phyloP scores from a whole-genome alignment of 2,888 invertebrate genomes.

The Electrophaes corylata region DNA sequence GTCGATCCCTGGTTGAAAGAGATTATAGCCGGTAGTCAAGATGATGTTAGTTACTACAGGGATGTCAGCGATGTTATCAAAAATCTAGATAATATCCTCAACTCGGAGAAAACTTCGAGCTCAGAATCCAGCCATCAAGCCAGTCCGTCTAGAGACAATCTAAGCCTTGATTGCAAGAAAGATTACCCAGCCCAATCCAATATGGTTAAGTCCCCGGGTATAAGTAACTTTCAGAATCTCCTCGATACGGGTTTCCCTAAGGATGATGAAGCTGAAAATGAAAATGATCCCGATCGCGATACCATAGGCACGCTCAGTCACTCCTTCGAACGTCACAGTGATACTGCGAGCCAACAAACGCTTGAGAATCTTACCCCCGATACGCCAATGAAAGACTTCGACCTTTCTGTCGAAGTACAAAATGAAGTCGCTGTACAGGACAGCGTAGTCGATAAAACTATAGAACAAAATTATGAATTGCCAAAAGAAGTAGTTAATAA shows the following conservation, averaged over 20 bases:
- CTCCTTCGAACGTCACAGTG: slow-evolving; percentile 76
- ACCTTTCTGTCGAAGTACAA: slow-evolving; percentile 50
- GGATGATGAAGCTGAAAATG: slow-evolving; percentile 51
- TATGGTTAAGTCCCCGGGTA: slow-evolving; percentile 78
- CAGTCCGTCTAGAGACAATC: slow-evolving; percentile 79
- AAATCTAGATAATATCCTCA: slow-evolving; percentile 86
- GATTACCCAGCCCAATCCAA: slow-evolving; percentile 72
- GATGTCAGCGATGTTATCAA: slow-evolving; percentile 86
- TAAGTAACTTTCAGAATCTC: slow-evolving; percentile 75
- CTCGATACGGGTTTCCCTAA: slow-evolving; percentile 62
- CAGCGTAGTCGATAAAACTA: slow-evolving; percentile 34
- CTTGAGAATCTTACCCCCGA: slow-evolving; percentile 76
- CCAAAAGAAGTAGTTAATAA: slow-evolving; percentile 73
- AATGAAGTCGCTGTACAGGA: slow-evolving; percentile 35
- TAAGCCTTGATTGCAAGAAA: slow-evolving; percentile 77
- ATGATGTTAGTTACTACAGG: slow-evolving; percentile 84
- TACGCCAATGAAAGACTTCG: slow-evolving; percentile 71
- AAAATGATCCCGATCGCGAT: slow-evolving; percentile 70
- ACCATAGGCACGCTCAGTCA: slow-evolving; percentile 76
- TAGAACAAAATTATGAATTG: slow-evolving; percentile 58
- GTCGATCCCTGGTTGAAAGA: slow-evolving; percentile 86
- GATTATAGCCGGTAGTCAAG: slow-evolving; percentile 83
- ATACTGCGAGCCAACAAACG: slow-evolving; percentile 72
- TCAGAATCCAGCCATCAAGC: slow-evolving; percentile 84
- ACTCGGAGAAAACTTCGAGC: slow-evolving; percentile 85